Evolutionary conservation across 1,140 invertebrate genomes (phyloP), one percentile per base, ranked within the genome.

Genomic region (Bombus turneri): DNA sequence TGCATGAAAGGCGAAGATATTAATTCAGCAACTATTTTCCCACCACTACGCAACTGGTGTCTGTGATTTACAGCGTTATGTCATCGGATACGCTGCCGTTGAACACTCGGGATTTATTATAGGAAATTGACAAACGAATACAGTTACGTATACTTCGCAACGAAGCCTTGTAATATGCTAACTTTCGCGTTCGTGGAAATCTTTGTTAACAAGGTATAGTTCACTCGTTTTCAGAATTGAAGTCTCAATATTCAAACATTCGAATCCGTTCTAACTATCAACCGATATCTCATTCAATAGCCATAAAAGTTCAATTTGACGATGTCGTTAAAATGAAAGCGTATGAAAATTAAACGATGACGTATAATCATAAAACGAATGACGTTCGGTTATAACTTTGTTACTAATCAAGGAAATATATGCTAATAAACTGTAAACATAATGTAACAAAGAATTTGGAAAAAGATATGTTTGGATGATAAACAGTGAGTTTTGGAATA

Each of bases 201-300:
- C 74, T 90, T 84, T 69, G 86, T 88, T 90, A 84, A 77, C 71
- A 37, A 43, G 59, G 57, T 43, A 72, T 71, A 86, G 86, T 73
- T 84, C 81, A 68, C 73, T 83, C 78, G 39, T 90, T 81, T 78
- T 68, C 18, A 78, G 39, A 62, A 39, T 66, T 15, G 28, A 47
- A 85, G 71, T n/a, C 31, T 59, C 80, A 77, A 71, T 80, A 87
- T 82, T 64, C 81, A 75, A 79, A 89, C 92, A 90, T 93, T 93
- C 92, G 86, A 83, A 76, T 88, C 66, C 89, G 88, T 53, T 53
- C 74, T 39, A 89, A 93, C 91, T 90, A 69, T 92, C 82, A 92
- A 93, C 93, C 92, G 91, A 94, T 93, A 93, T 90, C 84, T 88
- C 82, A 81, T 91, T 93, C 91, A 91, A 93, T 91, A 92, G 86